Conservation (phyloP, 2,113 vertebrate genomes). For the Thinocorus orbignyianus region DNA sequence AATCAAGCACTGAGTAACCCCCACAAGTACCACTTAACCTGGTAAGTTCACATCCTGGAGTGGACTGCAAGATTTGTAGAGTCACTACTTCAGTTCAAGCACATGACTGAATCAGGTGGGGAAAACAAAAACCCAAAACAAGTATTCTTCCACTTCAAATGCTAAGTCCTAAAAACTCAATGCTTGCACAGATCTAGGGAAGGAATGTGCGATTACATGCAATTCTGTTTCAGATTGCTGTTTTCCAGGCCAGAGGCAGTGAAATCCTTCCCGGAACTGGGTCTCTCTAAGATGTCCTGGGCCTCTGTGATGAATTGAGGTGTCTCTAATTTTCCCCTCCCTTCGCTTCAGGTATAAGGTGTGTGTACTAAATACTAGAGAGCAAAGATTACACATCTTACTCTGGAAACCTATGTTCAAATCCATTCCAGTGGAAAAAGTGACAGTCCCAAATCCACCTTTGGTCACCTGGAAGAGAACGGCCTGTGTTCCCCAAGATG, state of each 20-base stretch:
- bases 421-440: not conserved
- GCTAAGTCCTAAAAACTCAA: not conserved
- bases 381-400: not conserved
- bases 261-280: not conserved
- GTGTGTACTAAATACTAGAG: not conserved
- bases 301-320: not conserved
- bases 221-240: not conserved
- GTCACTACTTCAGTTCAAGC: not conserved
- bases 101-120: fast-evolving
- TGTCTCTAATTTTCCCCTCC: not conserved
- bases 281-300: not conserved
- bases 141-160: not conserved
- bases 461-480: not conserved
- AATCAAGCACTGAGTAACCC: not conserved
- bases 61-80: not conserved
- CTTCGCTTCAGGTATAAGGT: not conserved
- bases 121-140: not conserved
- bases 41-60: not conserved
- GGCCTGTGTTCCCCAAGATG: not conserved
- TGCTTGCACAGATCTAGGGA: not conserved
- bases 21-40: not conserved
- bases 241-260: not conserved
- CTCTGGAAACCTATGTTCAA: not conserved
- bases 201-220: not conserved
- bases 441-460: not conserved